These are phyloP conservation scores for Dasysyrphus tricinctus DNA, from an alignment of 2,888 invertebrate species.

Conservation along the genomic window DNA sequence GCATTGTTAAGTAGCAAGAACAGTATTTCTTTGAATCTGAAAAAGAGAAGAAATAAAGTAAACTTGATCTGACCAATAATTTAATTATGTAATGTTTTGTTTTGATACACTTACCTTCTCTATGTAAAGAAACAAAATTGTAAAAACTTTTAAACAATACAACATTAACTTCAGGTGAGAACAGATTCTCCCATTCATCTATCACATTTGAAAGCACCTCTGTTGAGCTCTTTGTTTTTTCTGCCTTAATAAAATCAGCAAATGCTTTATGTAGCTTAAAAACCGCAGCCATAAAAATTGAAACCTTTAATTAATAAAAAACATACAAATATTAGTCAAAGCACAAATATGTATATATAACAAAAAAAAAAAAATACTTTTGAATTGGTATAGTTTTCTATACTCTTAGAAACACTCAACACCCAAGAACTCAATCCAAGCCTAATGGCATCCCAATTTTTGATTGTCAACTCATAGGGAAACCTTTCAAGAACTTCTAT, in stretches of 20 bases:
- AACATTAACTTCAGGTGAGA: slow-evolving; percentile 86
- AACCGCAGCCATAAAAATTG: slow-evolving; percentile 84
- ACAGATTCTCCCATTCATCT: slow-evolving; percentile 91
- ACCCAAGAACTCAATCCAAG: slow-evolving; percentile 89
- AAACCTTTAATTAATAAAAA: slow-evolving; percentile 80
- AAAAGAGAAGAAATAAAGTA: too few species aligned
- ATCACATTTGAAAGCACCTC: slow-evolving; percentile 79
- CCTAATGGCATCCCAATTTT: slow-evolving; percentile 90
- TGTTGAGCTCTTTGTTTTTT: slow-evolving; percentile 82
- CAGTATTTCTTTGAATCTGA: slow-evolving; percentile 73
- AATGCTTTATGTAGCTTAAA: slow-evolving; percentile 85
- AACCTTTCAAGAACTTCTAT: slow-evolving; percentile 79
- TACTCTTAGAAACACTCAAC: slow-evolving; percentile 84
- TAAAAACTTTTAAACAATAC: slow-evolving; percentile 81
- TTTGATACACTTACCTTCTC: slow-evolving; percentile 63
- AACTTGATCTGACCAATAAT: too few species aligned
- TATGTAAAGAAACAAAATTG: slow-evolving; percentile 77
- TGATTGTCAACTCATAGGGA: slow-evolving; percentile 79
- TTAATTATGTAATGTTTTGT: too few species aligned
- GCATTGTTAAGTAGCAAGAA: slow-evolving; percentile 76
- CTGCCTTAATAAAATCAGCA: slow-evolving; percentile 83
- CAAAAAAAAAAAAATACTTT: slow-evolving; percentile 83
- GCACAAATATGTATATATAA: neutral
- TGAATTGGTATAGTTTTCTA: slow-evolving; percentile 83
- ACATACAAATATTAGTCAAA: neutral